These are phyloP conservation scores for Esox niger DNA, from an alignment of 2,113 vertebrate genomes.

Conservation along the genomic window DNA sequence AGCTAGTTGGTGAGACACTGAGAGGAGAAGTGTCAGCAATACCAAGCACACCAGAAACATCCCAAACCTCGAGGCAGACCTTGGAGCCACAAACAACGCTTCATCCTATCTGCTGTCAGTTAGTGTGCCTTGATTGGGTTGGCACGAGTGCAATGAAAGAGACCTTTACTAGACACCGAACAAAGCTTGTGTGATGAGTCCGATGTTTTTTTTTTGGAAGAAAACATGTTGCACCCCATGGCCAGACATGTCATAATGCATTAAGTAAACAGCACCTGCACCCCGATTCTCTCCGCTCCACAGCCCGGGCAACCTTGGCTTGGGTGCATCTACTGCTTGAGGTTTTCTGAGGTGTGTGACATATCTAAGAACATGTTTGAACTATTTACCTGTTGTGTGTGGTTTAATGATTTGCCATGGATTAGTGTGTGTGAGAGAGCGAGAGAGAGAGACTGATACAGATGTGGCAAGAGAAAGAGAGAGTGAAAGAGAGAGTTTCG, in stretches of 20 bases:
- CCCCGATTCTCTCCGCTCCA: background rate
- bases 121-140: background rate
- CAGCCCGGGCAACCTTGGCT: background rate
- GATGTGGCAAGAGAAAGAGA: background rate
- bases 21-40: background rate
- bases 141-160: background rate
- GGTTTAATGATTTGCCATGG: background rate
- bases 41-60: background rate
- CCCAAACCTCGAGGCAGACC: background rate
- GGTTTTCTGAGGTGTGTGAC: background rate
- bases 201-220: background rate
- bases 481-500: background rate
- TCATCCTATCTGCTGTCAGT: conserved; percentile 1
- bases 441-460: background rate
- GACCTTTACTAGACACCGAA: background rate
- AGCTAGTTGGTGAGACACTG: background rate
- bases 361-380: background rate
- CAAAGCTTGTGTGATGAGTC: background rate
- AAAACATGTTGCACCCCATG: background rate
- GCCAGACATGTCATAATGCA: background rate
- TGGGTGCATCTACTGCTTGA: background rate
- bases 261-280: background rate
- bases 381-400: background rate
- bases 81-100: conserved; percentile 3
- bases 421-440: background rate